Evolutionary conservation across 2,888 invertebrate genomes (phyloP).

Genomic region (Laspeyria flexula): DNA sequence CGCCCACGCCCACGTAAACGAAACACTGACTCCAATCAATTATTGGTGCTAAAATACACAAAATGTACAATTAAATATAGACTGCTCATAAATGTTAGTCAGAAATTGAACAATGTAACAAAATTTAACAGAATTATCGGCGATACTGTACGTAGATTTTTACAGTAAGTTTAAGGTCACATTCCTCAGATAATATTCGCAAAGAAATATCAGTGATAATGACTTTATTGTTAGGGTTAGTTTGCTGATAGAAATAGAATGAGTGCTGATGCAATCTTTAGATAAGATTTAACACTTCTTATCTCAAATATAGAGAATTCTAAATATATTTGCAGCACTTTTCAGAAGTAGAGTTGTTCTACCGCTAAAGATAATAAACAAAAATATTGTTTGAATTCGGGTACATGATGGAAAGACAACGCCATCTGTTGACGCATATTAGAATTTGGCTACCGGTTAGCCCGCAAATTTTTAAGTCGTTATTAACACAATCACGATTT

Average conservation of each 20-base stretch:
- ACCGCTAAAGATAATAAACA: slow-evolving; percentile 7
- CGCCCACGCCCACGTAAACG: slow-evolving; percentile 44
- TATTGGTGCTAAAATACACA: slow-evolving; percentile 52
- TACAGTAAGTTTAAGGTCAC: slow-evolving; percentile 47
- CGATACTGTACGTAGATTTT: slow-evolving; percentile 20
- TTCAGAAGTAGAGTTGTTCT: slow-evolving; percentile 3
- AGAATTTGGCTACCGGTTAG: slow-evolving; percentile 29
- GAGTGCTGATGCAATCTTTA: slow-evolving; percentile 18
- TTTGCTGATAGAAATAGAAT: slow-evolving; percentile 19
- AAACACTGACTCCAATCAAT: slow-evolving; percentile 55
- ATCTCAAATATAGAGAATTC: slow-evolving; percentile 18
- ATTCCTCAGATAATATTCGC: slow-evolving; percentile 51
- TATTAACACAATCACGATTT: not conserved
- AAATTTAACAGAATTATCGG: slow-evolving; percentile 5
- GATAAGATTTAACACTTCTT: slow-evolving; percentile 33
- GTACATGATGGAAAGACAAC: slow-evolving; percentile 18
- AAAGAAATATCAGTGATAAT: slow-evolving; percentile 28
- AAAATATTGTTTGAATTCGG: not conserved
- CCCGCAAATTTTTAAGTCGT: slow-evolving; percentile 17
- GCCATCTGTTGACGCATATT: slow-evolving; percentile 47
- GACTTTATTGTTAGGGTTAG: slow-evolving; percentile 12
- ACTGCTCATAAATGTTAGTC: slow-evolving; percentile 12
- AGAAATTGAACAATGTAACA: slow-evolving; percentile 1
- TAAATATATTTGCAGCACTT: slow-evolving; percentile 7
- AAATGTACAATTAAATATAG: slow-evolving; percentile 10